Evolutionary conservation across 2,888 invertebrate species (phyloP).

Genomic region (Meteorus colon): DNA sequence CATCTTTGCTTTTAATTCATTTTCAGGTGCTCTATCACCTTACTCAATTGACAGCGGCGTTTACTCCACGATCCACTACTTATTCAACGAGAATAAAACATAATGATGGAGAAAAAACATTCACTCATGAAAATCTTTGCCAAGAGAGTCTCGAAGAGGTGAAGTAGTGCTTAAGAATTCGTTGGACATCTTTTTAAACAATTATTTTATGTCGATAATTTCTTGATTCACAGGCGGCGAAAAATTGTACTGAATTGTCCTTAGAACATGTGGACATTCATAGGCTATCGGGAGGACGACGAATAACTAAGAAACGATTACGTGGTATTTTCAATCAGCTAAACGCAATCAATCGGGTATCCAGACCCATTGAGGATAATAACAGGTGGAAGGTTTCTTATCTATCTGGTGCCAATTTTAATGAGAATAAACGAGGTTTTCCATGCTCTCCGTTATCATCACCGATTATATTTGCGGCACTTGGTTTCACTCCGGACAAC

Average conservation of each 20-base stretch:
- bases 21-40: slow-evolving; percentile 69
- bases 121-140: slow-evolving; percentile 58
- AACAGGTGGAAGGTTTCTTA: slow-evolving; percentile 69
- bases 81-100: slow-evolving; percentile 59
- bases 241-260: slow-evolving; percentile 60
- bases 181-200: neutral
- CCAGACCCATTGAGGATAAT: slow-evolving; percentile 52
- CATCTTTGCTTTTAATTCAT: neutral
- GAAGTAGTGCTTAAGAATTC: slow-evolving; percentile 20
- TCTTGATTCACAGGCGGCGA: slow-evolving; percentile 57
- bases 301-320: slow-evolving; percentile 55
- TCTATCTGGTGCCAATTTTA: slow-evolving; percentile 64
- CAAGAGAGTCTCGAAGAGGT: slow-evolving; percentile 63
- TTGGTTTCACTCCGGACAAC: slow-evolving; percentile 43
- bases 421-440: slow-evolving; percentile 65
- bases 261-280: slow-evolving; percentile 56
- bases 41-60: slow-evolving; percentile 66
- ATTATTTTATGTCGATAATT: neutral
- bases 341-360: slow-evolving; percentile 50
- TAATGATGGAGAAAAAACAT: slow-evolving; percentile 18
- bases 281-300: slow-evolving; percentile 53
- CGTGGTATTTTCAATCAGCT: slow-evolving; percentile 57
- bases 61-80: slow-evolving; percentile 62
- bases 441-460: slow-evolving; percentile 52
- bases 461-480: slow-evolving; percentile 53